Conservation (phyloP, 2,888 invertebrate species). For the Salticus scenicus region DNA sequence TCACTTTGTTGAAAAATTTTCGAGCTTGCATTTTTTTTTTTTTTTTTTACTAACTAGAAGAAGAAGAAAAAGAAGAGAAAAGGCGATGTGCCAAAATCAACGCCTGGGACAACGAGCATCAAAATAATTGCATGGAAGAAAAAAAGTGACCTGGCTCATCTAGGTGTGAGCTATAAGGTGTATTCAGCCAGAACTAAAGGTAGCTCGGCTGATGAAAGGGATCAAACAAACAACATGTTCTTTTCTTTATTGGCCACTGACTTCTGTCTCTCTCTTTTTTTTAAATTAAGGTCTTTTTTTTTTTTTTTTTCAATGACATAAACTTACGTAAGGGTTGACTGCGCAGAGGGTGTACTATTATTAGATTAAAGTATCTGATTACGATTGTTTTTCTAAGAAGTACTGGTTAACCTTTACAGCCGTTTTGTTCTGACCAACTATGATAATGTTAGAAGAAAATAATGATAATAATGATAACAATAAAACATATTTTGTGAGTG, state of each 20-base stretch:
- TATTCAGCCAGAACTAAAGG: constrained; percentile 22
- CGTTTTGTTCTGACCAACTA: no score
- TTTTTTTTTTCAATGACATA: not conserved
- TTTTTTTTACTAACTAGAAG: no score
- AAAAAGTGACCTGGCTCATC: not conserved
- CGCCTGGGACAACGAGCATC: not conserved
- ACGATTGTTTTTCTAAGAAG: no score
- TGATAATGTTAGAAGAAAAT: no score
- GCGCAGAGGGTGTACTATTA: not conserved
- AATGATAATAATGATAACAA: no score
- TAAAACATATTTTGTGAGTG: no score
- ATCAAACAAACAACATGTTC: not conserved
- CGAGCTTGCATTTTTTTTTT: no score
- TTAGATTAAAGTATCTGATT: not conserved
- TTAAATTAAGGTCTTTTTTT: no score
- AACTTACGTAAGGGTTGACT: not conserved
- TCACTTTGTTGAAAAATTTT: no score
- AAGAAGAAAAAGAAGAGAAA: no score
- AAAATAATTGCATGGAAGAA: not conserved
- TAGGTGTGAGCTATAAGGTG: constrained; percentile 18
- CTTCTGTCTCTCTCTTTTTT: not conserved
- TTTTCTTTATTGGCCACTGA: not conserved
- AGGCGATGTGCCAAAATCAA: not conserved
- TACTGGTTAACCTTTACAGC: no score
- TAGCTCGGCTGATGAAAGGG: not conserved